Evolutionary conservation across 2,797 vertebrate genomes (phyloP).

Genomic region (Danio aesculapii): DNA sequence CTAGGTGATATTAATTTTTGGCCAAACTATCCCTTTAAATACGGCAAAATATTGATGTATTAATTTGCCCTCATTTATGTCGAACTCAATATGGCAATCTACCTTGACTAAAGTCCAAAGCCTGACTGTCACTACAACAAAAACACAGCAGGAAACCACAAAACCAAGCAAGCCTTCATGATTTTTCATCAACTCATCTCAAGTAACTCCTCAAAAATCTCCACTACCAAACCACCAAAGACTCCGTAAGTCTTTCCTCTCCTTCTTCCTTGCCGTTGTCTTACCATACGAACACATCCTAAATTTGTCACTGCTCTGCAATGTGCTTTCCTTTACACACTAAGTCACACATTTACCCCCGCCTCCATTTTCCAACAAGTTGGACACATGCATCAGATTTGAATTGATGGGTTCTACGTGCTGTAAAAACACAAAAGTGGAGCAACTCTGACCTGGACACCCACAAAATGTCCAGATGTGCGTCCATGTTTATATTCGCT

Average conservation of each 20-base stretch:
- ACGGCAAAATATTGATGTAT: no score
- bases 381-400: conserved; percentile 30
- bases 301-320: conserved; percentile 63
- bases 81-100: not conserved
- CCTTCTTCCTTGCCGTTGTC: conserved; percentile 47
- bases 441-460: conserved; percentile 73
- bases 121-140: not conserved
- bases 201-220: conserved; percentile 3
- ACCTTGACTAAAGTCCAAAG: not conserved
- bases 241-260: conserved; percentile 42
- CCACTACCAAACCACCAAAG: conserved; percentile 21
- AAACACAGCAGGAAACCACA: conserved; percentile 35
- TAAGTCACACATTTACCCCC: conserved; percentile 22
- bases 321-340: conserved; percentile 42
- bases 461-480: conserved; percentile 74
- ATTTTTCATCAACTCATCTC: conserved; percentile 10
- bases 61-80: not conserved
- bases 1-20: no score
- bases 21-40: no score
- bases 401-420: conserved; percentile 62
- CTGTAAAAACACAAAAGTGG: conserved; percentile 66
- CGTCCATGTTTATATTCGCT: conserved; percentile 72
- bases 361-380: not conserved
- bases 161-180: not conserved
- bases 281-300: conserved; percentile 54